These are phyloP conservation scores for Cavia aperea DNA, from an alignment of 2,113 vertebrate genomes.

Conservation along the genomic window DNA sequence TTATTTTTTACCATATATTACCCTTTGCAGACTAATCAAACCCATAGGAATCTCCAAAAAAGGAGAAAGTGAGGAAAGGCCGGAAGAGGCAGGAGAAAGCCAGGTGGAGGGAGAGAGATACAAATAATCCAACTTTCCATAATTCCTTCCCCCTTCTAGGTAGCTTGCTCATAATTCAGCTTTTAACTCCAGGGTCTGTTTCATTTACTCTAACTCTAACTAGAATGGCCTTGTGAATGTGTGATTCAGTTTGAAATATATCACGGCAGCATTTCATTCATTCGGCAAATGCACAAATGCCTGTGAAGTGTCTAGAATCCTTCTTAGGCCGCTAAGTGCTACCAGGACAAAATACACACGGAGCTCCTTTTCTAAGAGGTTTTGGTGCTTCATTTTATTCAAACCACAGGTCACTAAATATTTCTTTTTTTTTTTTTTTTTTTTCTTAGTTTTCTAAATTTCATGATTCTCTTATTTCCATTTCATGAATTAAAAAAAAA, in stretches of 20 bases:
- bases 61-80: neutral
- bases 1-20: neutral
- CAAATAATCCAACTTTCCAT: neutral
- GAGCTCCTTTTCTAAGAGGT: neutral
- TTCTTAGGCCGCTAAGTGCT: neutral
- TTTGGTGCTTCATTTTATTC: accelerated
- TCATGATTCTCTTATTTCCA: neutral
- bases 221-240: neutral
- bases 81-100: neutral
- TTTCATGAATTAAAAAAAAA: neutral
- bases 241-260: neutral
- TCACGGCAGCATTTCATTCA: neutral
- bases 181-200: neutral
- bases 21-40: conserved; percentile 5
- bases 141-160: neutral
- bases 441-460: neutral
- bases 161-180: neutral
- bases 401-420: neutral
- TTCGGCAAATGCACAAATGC: neutral
- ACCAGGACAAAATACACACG: neutral
- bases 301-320: neutral
- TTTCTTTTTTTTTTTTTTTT: neutral
- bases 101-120: neutral
- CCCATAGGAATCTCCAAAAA: neutral
- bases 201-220: neutral